A percentile compares a stretch with the other conserved stretches of the same genome.
Evolutionary conservation across 2,888 invertebrate species (phyloP).

Genomic region (Trichogramma evanescens): DNA sequence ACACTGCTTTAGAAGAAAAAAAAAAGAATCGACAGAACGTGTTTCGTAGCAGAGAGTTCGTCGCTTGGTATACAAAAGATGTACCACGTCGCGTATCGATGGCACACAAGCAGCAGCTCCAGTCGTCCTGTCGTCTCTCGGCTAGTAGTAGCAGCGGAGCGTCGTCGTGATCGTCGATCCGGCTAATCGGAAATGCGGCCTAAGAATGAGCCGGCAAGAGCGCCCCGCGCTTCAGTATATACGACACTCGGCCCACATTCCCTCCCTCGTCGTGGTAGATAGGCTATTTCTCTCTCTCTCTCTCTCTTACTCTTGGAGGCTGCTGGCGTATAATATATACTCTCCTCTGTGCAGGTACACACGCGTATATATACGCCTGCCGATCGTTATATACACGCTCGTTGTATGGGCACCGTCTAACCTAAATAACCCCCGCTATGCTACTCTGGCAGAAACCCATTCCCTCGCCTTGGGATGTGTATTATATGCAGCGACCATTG

Average conservation of each 20-base stretch:
- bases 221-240: conserved; percentile 35
- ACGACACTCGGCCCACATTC: conserved; percentile 35
- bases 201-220: conserved; percentile 33
- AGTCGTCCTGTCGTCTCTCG: background rate
- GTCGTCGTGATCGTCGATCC: conserved; percentile 11
- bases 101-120: background rate
- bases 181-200: conserved; percentile 31
- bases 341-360: too few relatives aligned
- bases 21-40: background rate
- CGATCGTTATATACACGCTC: conserved; percentile 1
- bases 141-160: background rate
- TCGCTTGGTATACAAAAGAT: background rate
- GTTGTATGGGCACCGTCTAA: conserved; percentile 41
- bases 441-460: too few relatives aligned
- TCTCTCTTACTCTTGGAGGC: too few relatives aligned
- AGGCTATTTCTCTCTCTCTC: too few relatives aligned
- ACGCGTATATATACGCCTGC: too few relatives aligned
- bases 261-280: conserved; percentile 5
- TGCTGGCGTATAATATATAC: too few relatives aligned
- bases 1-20: background rate
- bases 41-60: background rate
- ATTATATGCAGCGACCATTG: too few relatives aligned
- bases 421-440: conserved; percentile 45
- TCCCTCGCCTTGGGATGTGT: too few relatives aligned
- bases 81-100: background rate